phyloP scores from a whole-genome alignment of 2,113 vertebrate species.

The Pachycephala philippinensis region DNA sequence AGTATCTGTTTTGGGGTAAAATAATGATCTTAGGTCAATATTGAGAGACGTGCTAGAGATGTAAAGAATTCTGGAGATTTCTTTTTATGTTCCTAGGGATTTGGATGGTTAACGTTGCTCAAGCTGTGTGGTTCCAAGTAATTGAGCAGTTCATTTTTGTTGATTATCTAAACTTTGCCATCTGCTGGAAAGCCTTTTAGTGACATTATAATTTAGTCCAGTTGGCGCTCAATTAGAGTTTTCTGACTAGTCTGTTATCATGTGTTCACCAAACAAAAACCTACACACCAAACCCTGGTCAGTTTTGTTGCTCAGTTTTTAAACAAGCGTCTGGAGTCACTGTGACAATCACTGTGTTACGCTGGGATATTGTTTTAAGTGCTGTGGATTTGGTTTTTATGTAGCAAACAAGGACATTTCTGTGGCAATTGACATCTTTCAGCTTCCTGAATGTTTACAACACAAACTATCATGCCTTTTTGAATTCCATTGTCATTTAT shows the following conservation, averaged over 20 bases:
- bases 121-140: background rate
- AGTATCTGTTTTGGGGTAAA: background rate
- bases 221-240: conserved; percentile 8
- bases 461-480: background rate
- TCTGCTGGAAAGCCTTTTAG: conserved; percentile 52
- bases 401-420: background rate
- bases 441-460: background rate
- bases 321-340: background rate
- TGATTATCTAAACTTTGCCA: conserved; percentile 60
- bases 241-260: background rate
- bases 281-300: background rate
- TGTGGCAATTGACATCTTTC: background rate
- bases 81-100: background rate
- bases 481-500: background rate
- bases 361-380: background rate
- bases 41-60: background rate
- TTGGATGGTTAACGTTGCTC: background rate
- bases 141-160: conserved; percentile 14
- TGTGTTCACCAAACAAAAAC: background rate
- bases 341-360: background rate
- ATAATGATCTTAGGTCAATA: background rate
- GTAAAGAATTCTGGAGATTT: background rate
- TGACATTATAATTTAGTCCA: conserved; percentile 19
- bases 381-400: background rate
- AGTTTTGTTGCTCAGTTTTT: background rate